phyloP scores from a whole-genome alignment of 2,113 vertebrate species.

The Candoia aspera region DNA sequence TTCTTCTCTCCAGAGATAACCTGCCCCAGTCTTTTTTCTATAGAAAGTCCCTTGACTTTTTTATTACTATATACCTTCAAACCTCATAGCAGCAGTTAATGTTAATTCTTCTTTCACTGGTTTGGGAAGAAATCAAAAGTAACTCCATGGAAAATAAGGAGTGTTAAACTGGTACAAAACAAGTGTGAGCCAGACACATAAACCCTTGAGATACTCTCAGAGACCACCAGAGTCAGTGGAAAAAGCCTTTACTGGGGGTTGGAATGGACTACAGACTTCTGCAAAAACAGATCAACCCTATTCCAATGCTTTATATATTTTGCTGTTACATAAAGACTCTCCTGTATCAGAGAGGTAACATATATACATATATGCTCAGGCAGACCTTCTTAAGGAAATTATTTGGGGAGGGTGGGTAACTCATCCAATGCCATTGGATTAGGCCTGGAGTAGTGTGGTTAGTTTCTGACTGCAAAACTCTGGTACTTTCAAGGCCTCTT shows the following conservation, averaged over 20 bases:
- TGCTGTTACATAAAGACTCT: slow-evolving; percentile 16
- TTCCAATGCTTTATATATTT: slow-evolving; percentile 6
- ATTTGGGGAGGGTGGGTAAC: neutral
- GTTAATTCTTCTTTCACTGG: slow-evolving; percentile 11
- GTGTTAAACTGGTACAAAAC: slow-evolving; percentile 3
- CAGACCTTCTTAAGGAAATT: neutral
- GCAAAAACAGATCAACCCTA: slow-evolving; percentile 18
- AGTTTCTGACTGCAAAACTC: neutral
- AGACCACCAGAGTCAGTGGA: neutral
- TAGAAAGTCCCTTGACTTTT: slow-evolving; percentile 22
- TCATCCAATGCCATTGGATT: neutral
- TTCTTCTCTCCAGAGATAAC: slow-evolving; percentile 29
- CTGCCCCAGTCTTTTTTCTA: slow-evolving; percentile 36
- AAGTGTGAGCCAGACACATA: neutral
- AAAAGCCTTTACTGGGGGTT: slow-evolving; percentile 28
- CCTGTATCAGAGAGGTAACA: neutral
- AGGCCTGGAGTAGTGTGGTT: neutral
- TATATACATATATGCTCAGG: neutral
- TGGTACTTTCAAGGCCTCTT: neutral
- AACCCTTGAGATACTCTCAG: slow-evolving; percentile 5
- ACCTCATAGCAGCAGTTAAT: neutral
- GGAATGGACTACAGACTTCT: slow-evolving; percentile 21
- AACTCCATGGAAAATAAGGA: slow-evolving; percentile 3
- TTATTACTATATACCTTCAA: neutral
- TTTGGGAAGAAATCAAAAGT: slow-evolving; percentile 28